Evolutionary conservation across 2,797 vertebrate species (phyloP).

Genomic region (Margarornis squamiger): DNA sequence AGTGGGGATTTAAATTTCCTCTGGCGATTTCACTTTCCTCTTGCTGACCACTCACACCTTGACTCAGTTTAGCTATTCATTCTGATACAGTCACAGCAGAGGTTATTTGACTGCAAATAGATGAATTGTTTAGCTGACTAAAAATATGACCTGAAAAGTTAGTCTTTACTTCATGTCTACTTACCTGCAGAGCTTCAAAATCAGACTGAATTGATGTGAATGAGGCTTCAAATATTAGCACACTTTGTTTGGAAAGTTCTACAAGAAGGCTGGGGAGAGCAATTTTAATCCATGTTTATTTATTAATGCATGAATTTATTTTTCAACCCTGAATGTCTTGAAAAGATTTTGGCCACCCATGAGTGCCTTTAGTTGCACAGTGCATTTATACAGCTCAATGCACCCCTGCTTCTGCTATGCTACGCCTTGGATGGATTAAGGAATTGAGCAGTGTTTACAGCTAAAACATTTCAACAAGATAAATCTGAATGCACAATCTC

Average conservation of each 20-base stretch:
- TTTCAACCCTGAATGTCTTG: neutral
- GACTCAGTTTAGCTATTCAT: conserved; percentile 9
- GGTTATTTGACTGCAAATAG: conserved; percentile 40
- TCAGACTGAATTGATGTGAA: neutral
- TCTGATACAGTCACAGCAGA: conserved; percentile 38
- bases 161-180: neutral
- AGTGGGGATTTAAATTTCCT: conserved; percentile 10
- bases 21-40: neutral
- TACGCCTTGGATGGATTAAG: neutral
- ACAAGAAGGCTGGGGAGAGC: neutral
- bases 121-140: conserved; percentile 50
- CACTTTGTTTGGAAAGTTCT: neutral
- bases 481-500: neutral
- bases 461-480: neutral
- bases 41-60: conserved; percentile 24
- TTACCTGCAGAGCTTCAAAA: conserved; percentile 52
- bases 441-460: neutral
- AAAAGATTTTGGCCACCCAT: neutral
- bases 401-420: neutral
- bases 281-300: conserved; percentile 23
- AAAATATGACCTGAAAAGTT: conserved; percentile 40
- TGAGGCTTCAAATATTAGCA: neutral
- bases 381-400: neutral
- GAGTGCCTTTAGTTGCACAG: neutral
- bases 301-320: conserved; percentile 4